Evolutionary conservation across 2,113 vertebrate species (phyloP).

Genomic region (Harpagus bidentatus): DNA sequence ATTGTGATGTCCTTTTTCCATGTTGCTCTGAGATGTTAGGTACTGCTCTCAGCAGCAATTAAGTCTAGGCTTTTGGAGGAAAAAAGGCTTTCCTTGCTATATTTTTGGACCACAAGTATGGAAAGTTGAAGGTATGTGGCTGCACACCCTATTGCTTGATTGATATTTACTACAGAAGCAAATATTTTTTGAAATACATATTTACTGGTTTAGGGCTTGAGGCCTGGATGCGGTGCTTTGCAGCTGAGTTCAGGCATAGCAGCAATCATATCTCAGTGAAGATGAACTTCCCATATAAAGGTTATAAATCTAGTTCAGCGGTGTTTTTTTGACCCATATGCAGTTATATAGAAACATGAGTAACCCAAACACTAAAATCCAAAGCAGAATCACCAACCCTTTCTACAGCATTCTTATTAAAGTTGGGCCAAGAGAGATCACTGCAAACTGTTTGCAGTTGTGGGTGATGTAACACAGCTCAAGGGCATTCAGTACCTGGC

Average conservation of each 20-base stretch:
- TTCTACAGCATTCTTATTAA: constrained; percentile 18
- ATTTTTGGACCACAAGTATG: background rate
- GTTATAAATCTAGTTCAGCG: background rate
- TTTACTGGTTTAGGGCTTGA: background rate
- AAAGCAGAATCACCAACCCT: constrained; percentile 40
- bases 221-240: background rate
- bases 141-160: background rate
- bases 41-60: background rate
- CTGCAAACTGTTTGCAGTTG: constrained; percentile 61
- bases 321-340: background rate
- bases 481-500: constrained; percentile 40
- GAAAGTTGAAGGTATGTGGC: background rate
- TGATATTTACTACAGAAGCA: background rate
- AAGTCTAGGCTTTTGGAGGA: background rate
- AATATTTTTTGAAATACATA: background rate
- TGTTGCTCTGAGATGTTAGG: background rate
- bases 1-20: background rate
- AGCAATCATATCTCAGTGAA: background rate
- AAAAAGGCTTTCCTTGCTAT: background rate
- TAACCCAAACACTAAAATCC: constrained; percentile 62
- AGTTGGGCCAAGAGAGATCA: constrained; percentile 43
- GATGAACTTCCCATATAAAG: background rate
- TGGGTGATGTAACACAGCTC: constrained; percentile 54
- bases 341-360: background rate
- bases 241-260: background rate